Evolutionary conservation across 2,888 invertebrate genomes (phyloP).

Genomic region (Caenorhabditis doughertyi): DNA sequence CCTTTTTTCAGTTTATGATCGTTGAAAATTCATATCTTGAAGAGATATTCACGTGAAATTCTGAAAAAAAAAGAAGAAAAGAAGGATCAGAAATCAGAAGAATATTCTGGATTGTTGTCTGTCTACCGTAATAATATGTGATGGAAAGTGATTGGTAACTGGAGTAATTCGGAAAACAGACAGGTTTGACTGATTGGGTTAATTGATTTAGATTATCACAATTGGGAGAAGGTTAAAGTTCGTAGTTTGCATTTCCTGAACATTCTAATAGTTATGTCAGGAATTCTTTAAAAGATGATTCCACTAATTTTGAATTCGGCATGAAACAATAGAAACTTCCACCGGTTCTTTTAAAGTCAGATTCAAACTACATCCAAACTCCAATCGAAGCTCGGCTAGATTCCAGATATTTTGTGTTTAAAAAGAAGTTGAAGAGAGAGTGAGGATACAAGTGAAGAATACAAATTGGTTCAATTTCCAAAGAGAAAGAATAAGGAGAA

Average conservation of each 20-base stretch:
- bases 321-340: too few relatives aligned
- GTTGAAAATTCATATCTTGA: background rate
- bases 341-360: too few relatives aligned
- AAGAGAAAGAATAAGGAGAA: background rate
- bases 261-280: too few relatives aligned
- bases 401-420: too few relatives aligned
- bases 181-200: background rate
- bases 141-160: background rate
- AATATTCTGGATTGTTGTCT: constrained; percentile 1
- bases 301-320: too few relatives aligned
- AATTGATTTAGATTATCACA: background rate
- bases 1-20: background rate
- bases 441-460: constrained; percentile 3
- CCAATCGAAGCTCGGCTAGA: background rate
- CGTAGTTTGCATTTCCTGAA: background rate
- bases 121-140: background rate
- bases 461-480: constrained; percentile 38
- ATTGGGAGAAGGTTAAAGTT: background rate
- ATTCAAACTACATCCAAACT: constrained; percentile 1
- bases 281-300: background rate
- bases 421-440: background rate
- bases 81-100: constrained; percentile 8
- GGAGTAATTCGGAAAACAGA: constrained; percentile 1
- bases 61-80: background rate
- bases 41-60: constrained; percentile 2